Conservation (phyloP, 1,140 invertebrate species). For the Acromyrmex heyeri region DNA sequence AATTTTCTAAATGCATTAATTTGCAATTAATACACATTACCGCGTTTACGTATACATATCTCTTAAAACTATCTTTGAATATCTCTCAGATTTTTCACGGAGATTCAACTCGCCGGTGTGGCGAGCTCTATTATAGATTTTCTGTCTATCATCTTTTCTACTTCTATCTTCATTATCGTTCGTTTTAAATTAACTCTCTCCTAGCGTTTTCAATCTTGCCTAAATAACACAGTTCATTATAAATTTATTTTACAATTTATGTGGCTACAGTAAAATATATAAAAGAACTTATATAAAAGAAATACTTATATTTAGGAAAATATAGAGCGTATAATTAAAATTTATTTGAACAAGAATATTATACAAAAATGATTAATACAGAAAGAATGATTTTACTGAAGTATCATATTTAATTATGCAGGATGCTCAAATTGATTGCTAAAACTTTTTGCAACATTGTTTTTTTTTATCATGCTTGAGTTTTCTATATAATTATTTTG, state of each 20-base stretch:
- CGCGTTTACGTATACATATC: background rate
- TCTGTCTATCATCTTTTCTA: conserved; percentile 5
- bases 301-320: background rate
- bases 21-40: background rate
- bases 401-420: too few species aligned
- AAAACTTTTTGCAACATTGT: too few species aligned
- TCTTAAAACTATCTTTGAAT: background rate
- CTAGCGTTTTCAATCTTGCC: background rate
- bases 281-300: background rate
- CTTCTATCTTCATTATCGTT: background rate
- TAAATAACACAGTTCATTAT: background rate
- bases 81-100: conserved; percentile 5
- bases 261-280: background rate
- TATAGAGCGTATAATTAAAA: background rate
- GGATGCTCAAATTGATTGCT: too few species aligned
- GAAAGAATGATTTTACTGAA: too few species aligned
- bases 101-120: background rate
- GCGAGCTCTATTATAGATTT: conserved; percentile 12
- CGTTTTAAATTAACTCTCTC: background rate
- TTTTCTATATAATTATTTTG: too few species aligned
- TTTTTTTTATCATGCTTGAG: too few species aligned
- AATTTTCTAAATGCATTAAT: background rate
- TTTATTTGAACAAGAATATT: conserved; percentile 2
- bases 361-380: background rate
- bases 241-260: background rate